phyloP scores from a whole-genome alignment of 2,113 vertebrate species.

The Dasyurus viverrinus region DNA sequence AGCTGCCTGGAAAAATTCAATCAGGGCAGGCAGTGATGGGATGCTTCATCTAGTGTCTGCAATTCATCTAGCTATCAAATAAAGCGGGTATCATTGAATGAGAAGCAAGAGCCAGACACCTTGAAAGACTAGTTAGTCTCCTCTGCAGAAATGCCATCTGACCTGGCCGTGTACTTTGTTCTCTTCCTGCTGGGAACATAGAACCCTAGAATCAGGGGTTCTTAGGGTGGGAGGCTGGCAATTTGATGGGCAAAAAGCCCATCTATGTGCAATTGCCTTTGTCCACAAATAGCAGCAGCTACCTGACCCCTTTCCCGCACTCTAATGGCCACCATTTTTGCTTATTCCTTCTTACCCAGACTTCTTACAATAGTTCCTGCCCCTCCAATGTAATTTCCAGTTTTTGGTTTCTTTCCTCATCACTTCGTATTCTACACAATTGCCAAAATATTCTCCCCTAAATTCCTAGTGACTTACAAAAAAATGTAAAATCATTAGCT shows the following conservation, averaged over 20 bases:
- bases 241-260: background rate
- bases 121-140: background rate
- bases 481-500: background rate
- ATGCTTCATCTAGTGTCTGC: background rate
- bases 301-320: background rate
- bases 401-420: background rate
- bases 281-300: background rate
- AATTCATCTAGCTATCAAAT: background rate
- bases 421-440: background rate
- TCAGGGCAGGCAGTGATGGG: background rate
- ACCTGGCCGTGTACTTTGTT: background rate
- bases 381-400: background rate
- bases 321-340: background rate
- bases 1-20: background rate
- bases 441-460: background rate
- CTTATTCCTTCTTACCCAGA: background rate
- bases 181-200: background rate
- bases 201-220: background rate
- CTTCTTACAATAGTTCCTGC: background rate
- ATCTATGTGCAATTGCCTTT: background rate
- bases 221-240: background rate
- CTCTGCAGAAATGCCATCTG: background rate
- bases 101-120: background rate
- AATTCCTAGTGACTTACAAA: background rate
- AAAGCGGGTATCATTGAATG: background rate